Percentiles rank a stretch among this genome's conserved stretches.
Evolutionary conservation across 2,888 invertebrate species (phyloP).

Genomic region (Dasysyrphus tricinctus): DNA sequence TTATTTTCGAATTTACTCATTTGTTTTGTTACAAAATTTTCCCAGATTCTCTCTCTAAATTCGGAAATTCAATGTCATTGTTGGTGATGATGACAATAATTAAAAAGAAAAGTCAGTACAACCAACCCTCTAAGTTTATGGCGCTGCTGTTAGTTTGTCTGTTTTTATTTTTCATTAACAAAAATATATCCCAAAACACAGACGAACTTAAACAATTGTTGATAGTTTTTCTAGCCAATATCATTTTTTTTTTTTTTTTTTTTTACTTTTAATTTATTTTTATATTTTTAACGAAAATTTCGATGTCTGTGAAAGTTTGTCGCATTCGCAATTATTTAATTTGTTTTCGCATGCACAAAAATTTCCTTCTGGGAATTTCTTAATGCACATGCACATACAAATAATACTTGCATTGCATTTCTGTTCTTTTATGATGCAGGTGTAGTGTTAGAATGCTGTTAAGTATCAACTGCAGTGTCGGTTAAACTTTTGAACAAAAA

Average conservation of each 20-base stretch:
- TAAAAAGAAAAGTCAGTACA: conserved; percentile 28
- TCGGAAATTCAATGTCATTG: conserved; percentile 53
- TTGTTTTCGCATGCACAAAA: conserved; percentile 19
- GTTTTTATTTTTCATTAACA: conserved; percentile 56
- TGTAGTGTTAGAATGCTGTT: conserved; percentile 33
- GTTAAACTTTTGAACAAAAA: conserved; percentile 71
- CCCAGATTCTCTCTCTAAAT: conserved; percentile 34
- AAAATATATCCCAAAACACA: conserved; percentile 46
- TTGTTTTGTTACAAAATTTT: conserved; percentile 29
- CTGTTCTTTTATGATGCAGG: conserved; percentile 8
- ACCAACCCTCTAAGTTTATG: not conserved
- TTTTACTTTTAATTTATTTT: conserved; percentile 26
- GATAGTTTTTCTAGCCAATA: conserved; percentile 51
- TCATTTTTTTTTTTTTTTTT: conserved; percentile 28
- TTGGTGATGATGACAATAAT: conserved; percentile 34
- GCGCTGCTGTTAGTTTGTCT: not conserved
- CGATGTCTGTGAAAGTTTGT: conserved; percentile 25
- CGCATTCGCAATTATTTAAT: conserved; percentile 37
- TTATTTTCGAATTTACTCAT: not conserved
- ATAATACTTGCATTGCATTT: conserved; percentile 14
- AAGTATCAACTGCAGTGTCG: conserved; percentile 57
- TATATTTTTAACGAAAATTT: conserved; percentile 41
- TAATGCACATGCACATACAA: conserved; percentile 32
- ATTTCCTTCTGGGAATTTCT: conserved; percentile 65
- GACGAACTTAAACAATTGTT: conserved; percentile 49